Conservation (phyloP, 2,888 invertebrate species). For the Ophion slaviceki region DNA sequence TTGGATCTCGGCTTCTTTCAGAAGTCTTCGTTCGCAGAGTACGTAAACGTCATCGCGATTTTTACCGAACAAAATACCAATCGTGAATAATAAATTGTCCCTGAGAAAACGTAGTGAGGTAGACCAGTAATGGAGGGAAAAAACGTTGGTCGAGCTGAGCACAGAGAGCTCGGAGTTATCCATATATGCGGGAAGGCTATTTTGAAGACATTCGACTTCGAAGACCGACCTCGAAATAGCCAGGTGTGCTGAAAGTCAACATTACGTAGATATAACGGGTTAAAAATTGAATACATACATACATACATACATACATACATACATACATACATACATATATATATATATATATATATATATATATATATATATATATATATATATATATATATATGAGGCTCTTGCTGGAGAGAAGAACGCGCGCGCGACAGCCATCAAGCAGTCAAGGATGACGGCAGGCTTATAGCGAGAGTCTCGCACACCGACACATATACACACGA, state of each 20-base stretch:
- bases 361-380: neutral
- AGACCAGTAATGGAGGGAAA: constrained; percentile 42
- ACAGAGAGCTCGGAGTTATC: constrained; percentile 50
- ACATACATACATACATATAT: no score
- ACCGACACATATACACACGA: neutral
- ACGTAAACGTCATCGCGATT: constrained; percentile 23
- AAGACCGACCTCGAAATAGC: neutral
- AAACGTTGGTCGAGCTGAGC: constrained; percentile 40
- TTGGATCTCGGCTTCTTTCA: constrained; percentile 12
- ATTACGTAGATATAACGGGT: neutral
- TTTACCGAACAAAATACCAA: constrained; percentile 40
- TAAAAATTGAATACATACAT: neutral
- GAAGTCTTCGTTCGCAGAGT: neutral
- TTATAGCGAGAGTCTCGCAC: constrained; percentile 21
- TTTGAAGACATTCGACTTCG: neutral
- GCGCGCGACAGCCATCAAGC: constrained; percentile 66
- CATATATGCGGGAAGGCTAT: neutral
- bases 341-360: no score
- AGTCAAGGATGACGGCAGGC: constrained; percentile 81
- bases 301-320: no score
- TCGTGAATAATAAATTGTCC: constrained; percentile 61
- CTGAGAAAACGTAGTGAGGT: constrained; percentile 40
- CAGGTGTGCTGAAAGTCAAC: neutral
- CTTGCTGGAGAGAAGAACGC: constrained; percentile 36
- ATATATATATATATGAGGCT: neutral